Base-by-base conservation (phyloP, 2,888 invertebrate species). In the Sympetrum striolatum region DNA sequence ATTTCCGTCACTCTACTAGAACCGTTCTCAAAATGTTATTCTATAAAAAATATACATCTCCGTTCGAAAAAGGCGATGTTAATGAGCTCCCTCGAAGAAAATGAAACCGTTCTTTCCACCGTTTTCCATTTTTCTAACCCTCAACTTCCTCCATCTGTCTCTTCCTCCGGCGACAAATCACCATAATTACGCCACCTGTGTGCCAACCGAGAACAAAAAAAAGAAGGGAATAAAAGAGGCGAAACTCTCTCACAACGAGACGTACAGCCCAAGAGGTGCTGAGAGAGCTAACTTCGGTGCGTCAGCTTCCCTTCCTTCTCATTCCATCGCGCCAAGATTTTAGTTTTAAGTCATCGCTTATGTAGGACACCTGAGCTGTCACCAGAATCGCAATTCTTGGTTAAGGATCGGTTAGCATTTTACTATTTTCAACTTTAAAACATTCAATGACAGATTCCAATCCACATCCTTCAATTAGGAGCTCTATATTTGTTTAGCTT, bases 151-250 rank as follows among this genome's bases (percentile, higher is more conserved):
- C 53, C 25, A 48, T 25, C 53, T 18, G 0, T 31, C 44, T 58
- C 82, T 60, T 82, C 82, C 82, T 82, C 58, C 82, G 82, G 82
- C 82, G 82, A 82, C 82, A 60, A 82, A 82, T 82, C 82, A 82
- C 82, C 82, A 82, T 82, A 82, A 82, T 82, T 82, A 82, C 82
- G 82, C 82, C 82, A 82, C 82, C 82, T 82, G 82, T 82, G 82
- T 82, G 64, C n/a, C 64, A n/a, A 64, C n/a, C n/a, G 25, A 64
- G 64, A 64, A 60, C 12, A n/a, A 60, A 15, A 60, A 15, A 60
- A 60, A 60, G 60, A 18, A 60, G 60, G 15, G n/a, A 60, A 60
- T 60, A 60, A 60, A 15, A 6, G 60, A 18, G 60, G n/a, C 60
- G 60, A 60, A 60, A 12, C 60, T 60, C 60, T 14, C 60, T 22